Conservation (phyloP, 2,888 invertebrate species). For the Phymatocera aterrima region DNA sequence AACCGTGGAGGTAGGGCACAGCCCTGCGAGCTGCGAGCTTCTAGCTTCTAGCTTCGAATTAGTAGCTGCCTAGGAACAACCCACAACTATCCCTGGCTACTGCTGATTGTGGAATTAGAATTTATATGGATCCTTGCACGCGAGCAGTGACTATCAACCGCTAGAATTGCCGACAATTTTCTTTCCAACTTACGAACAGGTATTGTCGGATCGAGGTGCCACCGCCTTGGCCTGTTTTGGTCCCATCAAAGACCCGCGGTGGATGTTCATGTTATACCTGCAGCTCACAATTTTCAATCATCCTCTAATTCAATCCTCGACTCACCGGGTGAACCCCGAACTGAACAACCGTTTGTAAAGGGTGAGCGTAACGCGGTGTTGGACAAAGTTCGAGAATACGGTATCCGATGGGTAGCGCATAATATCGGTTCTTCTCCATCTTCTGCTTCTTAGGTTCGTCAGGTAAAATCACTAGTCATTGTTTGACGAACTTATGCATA, state of each 20-base stretch:
- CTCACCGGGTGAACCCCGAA: too few relatives aligned
- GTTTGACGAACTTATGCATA: slow-evolving; percentile 68
- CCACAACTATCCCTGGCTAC: slow-evolving; percentile 73
- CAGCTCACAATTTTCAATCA: not conserved
- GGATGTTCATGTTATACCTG: not conserved
- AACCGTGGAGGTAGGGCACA: slow-evolving; percentile 59
- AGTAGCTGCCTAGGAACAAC: slow-evolving; percentile 69
- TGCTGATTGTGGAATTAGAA: slow-evolving; percentile 74
- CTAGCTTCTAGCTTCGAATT: slow-evolving; percentile 63
- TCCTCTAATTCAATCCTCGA: not conserved
- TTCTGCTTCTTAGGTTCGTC: not conserved
- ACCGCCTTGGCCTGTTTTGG: not conserved
- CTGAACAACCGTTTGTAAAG: too few relatives aligned
- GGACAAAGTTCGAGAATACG: too few relatives aligned
- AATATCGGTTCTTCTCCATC: too few relatives aligned
- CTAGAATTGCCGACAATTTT: slow-evolving; percentile 25
- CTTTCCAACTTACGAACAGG: not conserved
- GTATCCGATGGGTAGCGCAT: too few relatives aligned
- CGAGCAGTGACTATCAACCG: slow-evolving; percentile 69
- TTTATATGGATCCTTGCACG: slow-evolving; percentile 74
- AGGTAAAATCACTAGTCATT: not conserved
- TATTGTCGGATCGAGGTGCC: not conserved
- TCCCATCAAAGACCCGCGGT: not conserved
- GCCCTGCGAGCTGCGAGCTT: slow-evolving; percentile 52
- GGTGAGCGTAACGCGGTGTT: too few relatives aligned